Evolutionary conservation across 2,797 vertebrate species (phyloP).

Genomic region (Philypnodon macrostomus): DNA sequence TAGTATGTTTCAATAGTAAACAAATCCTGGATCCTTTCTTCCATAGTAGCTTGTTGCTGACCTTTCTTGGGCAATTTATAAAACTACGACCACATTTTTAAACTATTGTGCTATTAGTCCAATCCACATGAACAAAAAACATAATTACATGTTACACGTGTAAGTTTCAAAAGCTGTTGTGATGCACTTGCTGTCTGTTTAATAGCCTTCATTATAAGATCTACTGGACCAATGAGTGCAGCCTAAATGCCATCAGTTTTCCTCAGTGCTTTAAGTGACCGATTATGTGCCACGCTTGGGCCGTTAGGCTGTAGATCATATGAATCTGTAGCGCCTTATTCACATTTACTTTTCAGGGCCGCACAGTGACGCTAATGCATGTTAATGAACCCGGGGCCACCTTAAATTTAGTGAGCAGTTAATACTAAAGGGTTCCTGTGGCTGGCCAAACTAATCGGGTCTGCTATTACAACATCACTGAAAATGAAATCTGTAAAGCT

Average conservation of each 20-base stretch:
- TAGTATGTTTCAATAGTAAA: too few relatives aligned
- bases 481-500: conserved; percentile 13
- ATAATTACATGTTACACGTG: too few relatives aligned
- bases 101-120: too few relatives aligned
- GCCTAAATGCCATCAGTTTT: background rate
- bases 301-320: conserved; percentile 5
- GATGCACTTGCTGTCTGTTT: background rate
- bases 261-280: background rate
- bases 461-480: background rate
- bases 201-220: background rate
- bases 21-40: too few relatives aligned
- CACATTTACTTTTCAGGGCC: conserved; percentile 6
- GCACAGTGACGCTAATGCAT: conserved; percentile 9
- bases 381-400: conserved; percentile 8
- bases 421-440: background rate
- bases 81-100: too few relatives aligned
- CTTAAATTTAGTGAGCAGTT: conserved; percentile 12
- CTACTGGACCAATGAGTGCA: too few relatives aligned
- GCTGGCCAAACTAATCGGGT: conserved; percentile 11
- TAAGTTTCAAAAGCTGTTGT: too few relatives aligned
- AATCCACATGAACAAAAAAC: too few relatives aligned
- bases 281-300: background rate
- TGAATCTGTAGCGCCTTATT: conserved; percentile 4
- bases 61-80: too few relatives aligned
- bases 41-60: too few relatives aligned